Percentiles rank a stretch among this genome's conserved stretches.
These are phyloP conservation scores for Cotesia glomerata DNA, from an alignment of 1,140 invertebrate species.

Conservation along the genomic window DNA sequence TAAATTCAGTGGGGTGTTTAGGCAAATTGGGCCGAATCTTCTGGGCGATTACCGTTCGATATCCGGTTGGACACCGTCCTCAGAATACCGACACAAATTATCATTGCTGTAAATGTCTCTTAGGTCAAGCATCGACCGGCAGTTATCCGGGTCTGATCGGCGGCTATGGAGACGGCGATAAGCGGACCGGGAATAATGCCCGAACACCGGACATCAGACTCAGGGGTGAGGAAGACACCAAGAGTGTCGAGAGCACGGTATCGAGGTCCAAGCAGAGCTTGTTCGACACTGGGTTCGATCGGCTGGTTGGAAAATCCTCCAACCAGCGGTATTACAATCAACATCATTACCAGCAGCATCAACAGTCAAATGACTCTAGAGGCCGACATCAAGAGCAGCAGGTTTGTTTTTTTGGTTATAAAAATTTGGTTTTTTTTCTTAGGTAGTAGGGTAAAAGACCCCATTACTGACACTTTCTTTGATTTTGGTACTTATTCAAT, in stretches of 20 bases:
- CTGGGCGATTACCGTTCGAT: constrained; percentile 14
- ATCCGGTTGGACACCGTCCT: constrained; percentile 9
- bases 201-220: constrained; percentile 15
- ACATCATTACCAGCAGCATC: constrained; percentile 27
- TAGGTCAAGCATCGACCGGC: constrained; percentile 17
- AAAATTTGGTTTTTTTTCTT: background rate
- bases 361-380: constrained; percentile 31
- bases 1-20: constrained; percentile 6
- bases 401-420: constrained; percentile 40
- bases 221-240: constrained; percentile 54
- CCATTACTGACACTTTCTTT: no score
- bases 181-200: constrained; percentile 30
- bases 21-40: constrained; percentile 1
- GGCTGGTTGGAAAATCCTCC: constrained; percentile 57
- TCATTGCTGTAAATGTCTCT: background rate
- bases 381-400: constrained; percentile 45
- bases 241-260: constrained; percentile 56
- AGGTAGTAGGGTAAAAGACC: no score
- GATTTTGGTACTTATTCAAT: no score
- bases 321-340: constrained; percentile 60
- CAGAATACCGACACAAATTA: no score
- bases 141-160: constrained; percentile 9
- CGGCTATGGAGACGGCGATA: constrained; percentile 7
- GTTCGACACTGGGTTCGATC: constrained; percentile 59
- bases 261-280: constrained; percentile 58